These are phyloP conservation scores for Poecile atricapillus DNA, from an alignment of 2,113 vertebrate genomes.

Conservation along the genomic window DNA sequence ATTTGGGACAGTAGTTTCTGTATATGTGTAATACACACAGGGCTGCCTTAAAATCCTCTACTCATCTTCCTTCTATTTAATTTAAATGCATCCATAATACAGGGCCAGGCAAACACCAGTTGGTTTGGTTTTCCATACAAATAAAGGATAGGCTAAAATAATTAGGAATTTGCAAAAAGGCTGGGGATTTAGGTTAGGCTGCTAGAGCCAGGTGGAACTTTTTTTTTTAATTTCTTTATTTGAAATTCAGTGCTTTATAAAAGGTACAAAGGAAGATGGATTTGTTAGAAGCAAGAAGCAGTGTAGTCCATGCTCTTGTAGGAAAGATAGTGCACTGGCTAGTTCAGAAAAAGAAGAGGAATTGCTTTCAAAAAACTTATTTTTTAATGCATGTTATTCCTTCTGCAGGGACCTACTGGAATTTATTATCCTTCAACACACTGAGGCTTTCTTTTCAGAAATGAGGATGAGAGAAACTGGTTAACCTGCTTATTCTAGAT, in stretches of 20 bases:
- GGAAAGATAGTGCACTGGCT: background rate
- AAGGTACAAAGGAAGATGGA: background rate
- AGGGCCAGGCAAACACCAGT: background rate
- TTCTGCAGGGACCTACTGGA: background rate
- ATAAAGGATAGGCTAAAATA: background rate
- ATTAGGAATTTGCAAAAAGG: background rate
- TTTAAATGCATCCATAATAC: background rate
- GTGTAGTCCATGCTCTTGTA: background rate
- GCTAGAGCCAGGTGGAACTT: background rate
- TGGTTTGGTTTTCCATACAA: background rate
- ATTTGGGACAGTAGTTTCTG: background rate
- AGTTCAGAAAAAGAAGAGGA: background rate
- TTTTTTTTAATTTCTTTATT: background rate
- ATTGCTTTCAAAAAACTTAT: background rate
- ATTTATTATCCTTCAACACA: background rate
- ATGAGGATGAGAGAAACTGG: background rate
- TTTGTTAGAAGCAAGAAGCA: background rate
- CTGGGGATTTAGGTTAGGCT: background rate
- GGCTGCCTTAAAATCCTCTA: background rate
- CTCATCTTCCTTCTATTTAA: background rate
- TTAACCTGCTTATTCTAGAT: background rate
- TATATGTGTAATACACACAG: accelerated
- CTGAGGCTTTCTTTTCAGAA: background rate
- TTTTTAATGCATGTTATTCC: background rate
- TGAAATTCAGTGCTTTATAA: background rate